Evolutionary conservation across 2,888 invertebrate genomes (phyloP).

Genomic region (Bimastos eiseni): DNA sequence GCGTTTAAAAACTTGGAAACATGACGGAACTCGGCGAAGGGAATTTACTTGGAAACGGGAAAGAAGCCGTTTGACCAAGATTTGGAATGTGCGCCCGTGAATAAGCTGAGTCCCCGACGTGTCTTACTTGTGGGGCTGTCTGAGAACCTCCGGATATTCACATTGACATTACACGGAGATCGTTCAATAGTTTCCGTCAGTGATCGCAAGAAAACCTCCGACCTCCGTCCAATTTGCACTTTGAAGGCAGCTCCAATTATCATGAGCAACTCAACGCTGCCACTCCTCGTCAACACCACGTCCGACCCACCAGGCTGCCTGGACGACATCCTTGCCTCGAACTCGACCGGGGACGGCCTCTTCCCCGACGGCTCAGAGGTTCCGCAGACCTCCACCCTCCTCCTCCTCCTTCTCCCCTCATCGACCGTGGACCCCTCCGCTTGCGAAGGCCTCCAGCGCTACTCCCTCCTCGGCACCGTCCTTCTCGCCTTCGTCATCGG

Average conservation of each 20-base stretch:
- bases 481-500: conserved; percentile 20
- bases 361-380: background rate
- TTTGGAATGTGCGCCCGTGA: too few relatives aligned
- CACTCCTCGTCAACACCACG: background rate
- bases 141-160: background rate
- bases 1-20: background rate
- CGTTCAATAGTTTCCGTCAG: background rate
- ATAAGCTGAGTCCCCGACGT: too few relatives aligned
- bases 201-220: background rate
- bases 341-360: background rate
- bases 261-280: background rate
- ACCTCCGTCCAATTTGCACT: background rate
- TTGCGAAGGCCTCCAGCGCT: background rate
- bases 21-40: background rate
- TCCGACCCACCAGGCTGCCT: background rate
- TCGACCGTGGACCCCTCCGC: background rate
- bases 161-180: background rate
- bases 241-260: too few relatives aligned
- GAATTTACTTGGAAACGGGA: background rate
- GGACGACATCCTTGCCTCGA: background rate
- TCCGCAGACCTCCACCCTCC: background rate
- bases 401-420: background rate
- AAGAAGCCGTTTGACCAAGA: background rate
- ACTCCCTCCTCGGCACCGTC: background rate
- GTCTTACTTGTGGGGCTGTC: too few relatives aligned